Conservation (phyloP, 2,113 vertebrate genomes). For the Laticauda laticaudata region DNA sequence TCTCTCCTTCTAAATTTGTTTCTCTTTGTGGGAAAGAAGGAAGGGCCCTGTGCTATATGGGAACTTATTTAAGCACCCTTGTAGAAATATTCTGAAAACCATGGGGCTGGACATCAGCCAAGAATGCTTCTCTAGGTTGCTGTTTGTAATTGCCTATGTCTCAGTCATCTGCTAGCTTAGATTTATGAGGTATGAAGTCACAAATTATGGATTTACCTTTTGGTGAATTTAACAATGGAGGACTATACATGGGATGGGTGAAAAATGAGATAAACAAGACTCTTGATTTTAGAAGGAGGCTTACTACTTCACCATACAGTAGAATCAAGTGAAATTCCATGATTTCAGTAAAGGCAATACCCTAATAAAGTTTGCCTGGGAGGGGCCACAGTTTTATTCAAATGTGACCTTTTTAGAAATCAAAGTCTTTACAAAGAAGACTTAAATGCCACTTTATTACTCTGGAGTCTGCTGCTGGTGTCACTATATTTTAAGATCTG, state of each 20-base stretch:
- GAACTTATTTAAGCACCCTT: conserved; percentile 43
- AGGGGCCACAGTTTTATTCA: conserved; percentile 53
- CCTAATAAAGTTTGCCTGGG: conserved; percentile 59
- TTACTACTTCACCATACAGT: conserved; percentile 26
- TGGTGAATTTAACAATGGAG: conserved; percentile 17
- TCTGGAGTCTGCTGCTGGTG: conserved; percentile 23
- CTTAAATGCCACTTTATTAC: conserved; percentile 52
- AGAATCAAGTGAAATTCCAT: background rate
- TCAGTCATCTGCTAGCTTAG: conserved; percentile 40
- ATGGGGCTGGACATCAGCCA: conserved; percentile 56
- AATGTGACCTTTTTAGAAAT: conserved; percentile 62
- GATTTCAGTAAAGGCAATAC: conserved; percentile 48
- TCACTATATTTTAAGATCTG: conserved; percentile 42
- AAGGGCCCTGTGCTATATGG: conserved; percentile 40
- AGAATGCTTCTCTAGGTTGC: conserved; percentile 46
- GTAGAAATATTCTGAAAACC: conserved; percentile 55
- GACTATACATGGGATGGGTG: background rate
- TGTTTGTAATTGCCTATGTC: conserved; percentile 16
- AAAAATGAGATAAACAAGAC: background rate
- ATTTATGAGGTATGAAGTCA: conserved; percentile 20
- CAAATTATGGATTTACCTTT: conserved; percentile 32
- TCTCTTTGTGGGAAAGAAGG: conserved; percentile 34
- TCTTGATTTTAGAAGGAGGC: background rate
- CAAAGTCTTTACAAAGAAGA: conserved; percentile 31
- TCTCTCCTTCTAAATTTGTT: conserved; percentile 19